Evolutionary conservation across 1,140 invertebrate genomes (phyloP).

Genomic region (Battus philenor): DNA sequence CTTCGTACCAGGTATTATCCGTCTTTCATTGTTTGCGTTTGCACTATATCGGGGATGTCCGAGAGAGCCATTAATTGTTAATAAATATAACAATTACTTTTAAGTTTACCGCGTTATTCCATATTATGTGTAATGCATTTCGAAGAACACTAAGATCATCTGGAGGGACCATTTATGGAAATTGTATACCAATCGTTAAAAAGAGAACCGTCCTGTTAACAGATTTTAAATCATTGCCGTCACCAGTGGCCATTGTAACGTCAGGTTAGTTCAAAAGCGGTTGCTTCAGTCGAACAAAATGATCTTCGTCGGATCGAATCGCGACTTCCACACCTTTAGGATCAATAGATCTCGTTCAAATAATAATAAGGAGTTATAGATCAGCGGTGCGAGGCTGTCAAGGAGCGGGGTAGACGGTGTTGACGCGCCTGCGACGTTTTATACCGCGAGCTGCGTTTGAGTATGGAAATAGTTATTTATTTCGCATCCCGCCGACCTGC

Average conservation of each 20-base stretch:
- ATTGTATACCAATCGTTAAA: conserved; percentile 74
- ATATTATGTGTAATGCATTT: conserved; percentile 52
- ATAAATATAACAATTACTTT: conserved; percentile 16
- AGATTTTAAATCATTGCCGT: conserved; percentile 76
- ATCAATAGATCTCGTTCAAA: conserved; percentile 74
- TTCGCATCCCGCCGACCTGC: conserved; percentile 42
- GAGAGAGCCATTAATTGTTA: conserved; percentile 1
- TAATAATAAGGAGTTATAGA: conserved; percentile 75
- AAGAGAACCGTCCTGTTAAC: conserved; percentile 74
- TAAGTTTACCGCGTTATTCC: conserved; percentile 35
- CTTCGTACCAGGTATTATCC: conserved; percentile 39
- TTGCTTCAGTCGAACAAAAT: conserved; percentile 70
- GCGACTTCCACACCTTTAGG: conserved; percentile 64
- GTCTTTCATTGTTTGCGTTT: conserved; percentile 40
- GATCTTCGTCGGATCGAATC: conserved; percentile 63
- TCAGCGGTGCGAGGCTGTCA: conserved; percentile 49
- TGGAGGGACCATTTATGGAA: conserved; percentile 69
- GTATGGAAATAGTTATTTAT: conserved; percentile 72
- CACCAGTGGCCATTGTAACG: conserved; percentile 66
- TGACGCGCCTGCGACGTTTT: conserved; percentile 35
- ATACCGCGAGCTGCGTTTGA: conserved; percentile 42
- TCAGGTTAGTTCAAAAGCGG: conserved; percentile 73
- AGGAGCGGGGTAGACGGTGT: conserved; percentile 21
- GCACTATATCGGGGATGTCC: conserved; percentile 22
- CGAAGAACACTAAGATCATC: conserved; percentile 57